phyloP scores from a whole-genome alignment of 2,797 vertebrate species.

The Merluccius polli region DNA sequence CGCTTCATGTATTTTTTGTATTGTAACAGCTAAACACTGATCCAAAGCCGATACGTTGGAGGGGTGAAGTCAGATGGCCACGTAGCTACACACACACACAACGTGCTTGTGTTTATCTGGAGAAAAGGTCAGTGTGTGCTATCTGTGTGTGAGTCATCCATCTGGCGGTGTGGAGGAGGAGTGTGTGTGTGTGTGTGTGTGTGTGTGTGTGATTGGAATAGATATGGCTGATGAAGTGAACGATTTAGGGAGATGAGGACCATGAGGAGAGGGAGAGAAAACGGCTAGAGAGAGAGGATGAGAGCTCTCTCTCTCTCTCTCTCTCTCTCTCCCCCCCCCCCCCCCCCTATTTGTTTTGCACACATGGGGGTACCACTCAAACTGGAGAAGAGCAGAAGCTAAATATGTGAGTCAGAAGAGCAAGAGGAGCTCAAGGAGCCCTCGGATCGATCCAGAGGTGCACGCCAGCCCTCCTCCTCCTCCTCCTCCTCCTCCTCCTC shows the following conservation, averaged over 20 bases:
- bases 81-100: conserved; percentile 15
- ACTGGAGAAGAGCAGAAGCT: too few relatives aligned
- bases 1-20: too few relatives aligned
- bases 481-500: too few relatives aligned
- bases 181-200: conserved; percentile 4
- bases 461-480: too few relatives aligned
- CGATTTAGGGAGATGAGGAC: not conserved
- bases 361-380: too few relatives aligned
- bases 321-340: too few relatives aligned
- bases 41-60: conserved; percentile 1
- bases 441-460: too few relatives aligned
- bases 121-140: conserved; percentile 43
- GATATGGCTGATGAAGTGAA: not conserved
- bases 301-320: not conserved
- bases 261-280: not conserved
- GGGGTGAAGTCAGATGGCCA: conserved; percentile 9
- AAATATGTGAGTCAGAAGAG: too few relatives aligned
- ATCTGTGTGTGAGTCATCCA: conserved; percentile 39
- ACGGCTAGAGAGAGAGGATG: not conserved
- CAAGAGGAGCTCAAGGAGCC: too few relatives aligned
- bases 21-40: too few relatives aligned
- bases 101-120: conserved; percentile 37
- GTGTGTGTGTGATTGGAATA: conserved; percentile 26
- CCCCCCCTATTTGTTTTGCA: too few relatives aligned
- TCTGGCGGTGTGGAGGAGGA: conserved; percentile 7